phyloP scores from a whole-genome alignment of 2,888 invertebrate genomes.

The Lobophora halterata region DNA sequence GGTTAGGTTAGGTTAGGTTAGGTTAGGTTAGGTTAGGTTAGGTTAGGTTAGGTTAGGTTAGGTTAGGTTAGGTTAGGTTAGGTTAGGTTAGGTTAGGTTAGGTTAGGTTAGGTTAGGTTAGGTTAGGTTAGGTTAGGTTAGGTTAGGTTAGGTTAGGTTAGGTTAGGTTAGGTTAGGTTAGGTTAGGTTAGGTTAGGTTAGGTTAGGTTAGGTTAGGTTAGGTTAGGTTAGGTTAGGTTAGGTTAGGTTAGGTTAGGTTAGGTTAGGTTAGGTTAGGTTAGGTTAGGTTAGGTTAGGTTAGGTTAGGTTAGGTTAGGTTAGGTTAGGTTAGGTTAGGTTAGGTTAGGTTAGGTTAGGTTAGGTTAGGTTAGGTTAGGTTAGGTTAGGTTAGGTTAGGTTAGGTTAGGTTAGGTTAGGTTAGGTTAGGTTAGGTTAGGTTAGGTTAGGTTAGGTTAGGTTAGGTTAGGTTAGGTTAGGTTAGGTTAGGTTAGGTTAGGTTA shows the following conservation, averaged over 20 bases:
- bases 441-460: slow-evolving; percentile 14
- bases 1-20: slow-evolving; percentile 26
- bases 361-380: slow-evolving; percentile 15
- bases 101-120: slow-evolving; percentile 21
- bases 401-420: slow-evolving; percentile 17
- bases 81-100: slow-evolving; percentile 25
- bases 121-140: slow-evolving; percentile 24
- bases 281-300: slow-evolving; percentile 16
- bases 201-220: slow-evolving; percentile 16
- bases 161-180: slow-evolving; percentile 19
- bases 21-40: slow-evolving; percentile 26
- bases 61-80: slow-evolving; percentile 26
- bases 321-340: slow-evolving; percentile 19
- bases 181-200: slow-evolving; percentile 16
- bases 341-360: slow-evolving; percentile 12
- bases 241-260: slow-evolving; percentile 18
- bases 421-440: slow-evolving; percentile 16
- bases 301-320: slow-evolving; percentile 15
- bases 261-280: slow-evolving; percentile 20
- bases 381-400: slow-evolving; percentile 18
- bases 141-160: slow-evolving; percentile 21
- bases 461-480: slow-evolving; percentile 16
- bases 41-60: slow-evolving; percentile 22
- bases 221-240: slow-evolving; percentile 19
- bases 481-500: slow-evolving; percentile 18